Evolutionary conservation across 2,797 vertebrate species (phyloP).

Genomic region (Scarus forsteni): DNA sequence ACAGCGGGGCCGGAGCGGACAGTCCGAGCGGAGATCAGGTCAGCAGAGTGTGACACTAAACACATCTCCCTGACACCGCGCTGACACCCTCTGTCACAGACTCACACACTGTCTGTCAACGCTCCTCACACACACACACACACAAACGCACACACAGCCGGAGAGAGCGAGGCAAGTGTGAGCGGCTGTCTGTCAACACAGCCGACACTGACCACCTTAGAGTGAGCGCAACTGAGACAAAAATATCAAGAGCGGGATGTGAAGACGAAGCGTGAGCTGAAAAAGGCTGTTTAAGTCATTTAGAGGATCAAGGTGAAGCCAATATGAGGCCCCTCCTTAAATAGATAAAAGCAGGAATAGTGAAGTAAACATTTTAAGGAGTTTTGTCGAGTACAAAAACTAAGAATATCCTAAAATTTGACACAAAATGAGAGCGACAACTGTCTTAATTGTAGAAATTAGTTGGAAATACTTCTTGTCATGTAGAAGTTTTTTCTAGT

Average conservation of each 20-base stretch:
- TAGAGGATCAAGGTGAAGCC: too few relatives aligned
- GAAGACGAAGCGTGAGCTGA: slow-evolving; percentile 24
- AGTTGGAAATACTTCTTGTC: too few relatives aligned
- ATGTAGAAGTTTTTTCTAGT: too few relatives aligned
- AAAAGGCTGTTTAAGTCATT: too few relatives aligned
- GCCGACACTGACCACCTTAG: slow-evolving; percentile 68
- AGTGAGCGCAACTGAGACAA: slow-evolving; percentile 60
- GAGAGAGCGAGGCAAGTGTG: slow-evolving; percentile 62
- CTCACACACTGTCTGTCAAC: slow-evolving; percentile 83
- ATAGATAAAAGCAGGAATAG: too few relatives aligned
- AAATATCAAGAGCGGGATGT: slow-evolving; percentile 60
- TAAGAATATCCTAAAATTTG: too few relatives aligned
- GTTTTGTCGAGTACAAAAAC: too few relatives aligned
- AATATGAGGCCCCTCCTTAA: too few relatives aligned
- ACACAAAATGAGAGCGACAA: too few relatives aligned
- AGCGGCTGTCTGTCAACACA: slow-evolving; percentile 76
- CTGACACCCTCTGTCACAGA: slow-evolving; percentile 88
- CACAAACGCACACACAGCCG: slow-evolving; percentile 30
- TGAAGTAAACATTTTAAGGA: too few relatives aligned
- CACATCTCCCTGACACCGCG: slow-evolving; percentile 86
- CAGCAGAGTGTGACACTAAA: slow-evolving; percentile 91
- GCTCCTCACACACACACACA: slow-evolving; percentile 56
- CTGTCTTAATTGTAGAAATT: too few relatives aligned
- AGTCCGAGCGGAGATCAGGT: slow-evolving; percentile 89
- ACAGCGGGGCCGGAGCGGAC: slow-evolving; percentile 85